phyloP scores from a whole-genome alignment of 1,140 invertebrate genomes.

The Globodera rostochiensis region DNA sequence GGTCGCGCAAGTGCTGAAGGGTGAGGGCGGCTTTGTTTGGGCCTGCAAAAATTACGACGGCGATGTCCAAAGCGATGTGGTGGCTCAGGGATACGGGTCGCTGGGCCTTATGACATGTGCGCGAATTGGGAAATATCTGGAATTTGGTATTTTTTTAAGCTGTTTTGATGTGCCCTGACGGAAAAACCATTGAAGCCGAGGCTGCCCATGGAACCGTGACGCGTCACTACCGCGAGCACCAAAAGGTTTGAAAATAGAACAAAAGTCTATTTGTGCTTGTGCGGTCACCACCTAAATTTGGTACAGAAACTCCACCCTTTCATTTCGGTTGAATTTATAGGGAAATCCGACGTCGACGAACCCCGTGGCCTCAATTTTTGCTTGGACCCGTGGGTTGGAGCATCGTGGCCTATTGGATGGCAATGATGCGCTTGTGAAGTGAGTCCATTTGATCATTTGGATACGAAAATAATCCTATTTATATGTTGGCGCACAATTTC shows the following conservation, averaged over 20 bases:
- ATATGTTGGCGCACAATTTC: conserved; percentile 22
- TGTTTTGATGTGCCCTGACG: conserved; percentile 89
- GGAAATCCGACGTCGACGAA: conserved; percentile 64
- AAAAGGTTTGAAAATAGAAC: conserved; percentile 67
- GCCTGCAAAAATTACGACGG: conserved; percentile 99
- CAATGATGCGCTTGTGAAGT: conserved; percentile 71
- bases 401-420: conserved; percentile 90
- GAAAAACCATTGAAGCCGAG: conserved; percentile 93
- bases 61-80: conserved; percentile 89
- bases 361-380: conserved; percentile 87
- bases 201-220: conserved; percentile 97
- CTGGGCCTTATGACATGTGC: conserved; percentile 87
- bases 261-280: too few relatives aligned
- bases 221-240: conserved; percentile 87
- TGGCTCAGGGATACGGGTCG: conserved; percentile 74
- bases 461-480: too few relatives aligned
- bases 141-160: conserved; percentile 57
- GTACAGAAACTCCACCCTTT: too few relatives aligned
- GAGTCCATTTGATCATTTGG: background rate
- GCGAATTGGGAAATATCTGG: background rate
- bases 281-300: too few relatives aligned
- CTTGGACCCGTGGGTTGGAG: conserved; percentile 87
- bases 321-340: conserved; percentile 26
- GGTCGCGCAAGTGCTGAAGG: conserved; percentile 97
- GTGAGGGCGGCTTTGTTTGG: conserved; percentile 97